phyloP scores from a whole-genome alignment of 2,888 invertebrate species.

The Tipula unca region DNA sequence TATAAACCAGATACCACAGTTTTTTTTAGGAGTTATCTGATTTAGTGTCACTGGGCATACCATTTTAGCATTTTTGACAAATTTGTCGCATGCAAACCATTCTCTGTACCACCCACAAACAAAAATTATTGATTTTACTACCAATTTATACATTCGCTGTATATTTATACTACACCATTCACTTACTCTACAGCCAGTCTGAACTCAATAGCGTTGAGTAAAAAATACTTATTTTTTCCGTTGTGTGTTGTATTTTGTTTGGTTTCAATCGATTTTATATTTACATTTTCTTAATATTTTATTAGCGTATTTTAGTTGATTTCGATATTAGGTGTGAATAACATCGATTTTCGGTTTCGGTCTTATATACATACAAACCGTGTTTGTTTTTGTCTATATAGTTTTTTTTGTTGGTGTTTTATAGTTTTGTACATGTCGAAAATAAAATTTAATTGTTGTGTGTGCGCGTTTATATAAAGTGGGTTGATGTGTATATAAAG shows the following conservation, averaged over 20 bases:
- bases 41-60: no score
- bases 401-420: neutral
- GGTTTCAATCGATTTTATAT: neutral
- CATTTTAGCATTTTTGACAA: no score
- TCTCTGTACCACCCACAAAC: neutral
- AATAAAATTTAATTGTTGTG: neutral
- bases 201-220: neutral
- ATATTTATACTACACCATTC: neutral
- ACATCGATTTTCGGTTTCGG: conserved; percentile 10
- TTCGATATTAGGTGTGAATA: conserved; percentile 14
- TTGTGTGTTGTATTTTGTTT: neutral
- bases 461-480: neutral
- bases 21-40: no score
- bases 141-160: neutral
- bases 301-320: neutral
- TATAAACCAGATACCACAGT: no score
- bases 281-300: neutral
- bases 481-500: neutral
- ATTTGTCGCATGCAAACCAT: neutral
- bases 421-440: neutral
- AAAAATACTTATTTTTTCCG: neutral
- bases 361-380: neutral
- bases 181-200: neutral
- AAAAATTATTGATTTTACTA: neutral
- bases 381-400: neutral